Percentiles rank a stretch among this genome's conserved stretches.
phyloP scores from a whole-genome alignment of 2,797 vertebrate genomes.

The Artibeus jamaicensis region DNA sequence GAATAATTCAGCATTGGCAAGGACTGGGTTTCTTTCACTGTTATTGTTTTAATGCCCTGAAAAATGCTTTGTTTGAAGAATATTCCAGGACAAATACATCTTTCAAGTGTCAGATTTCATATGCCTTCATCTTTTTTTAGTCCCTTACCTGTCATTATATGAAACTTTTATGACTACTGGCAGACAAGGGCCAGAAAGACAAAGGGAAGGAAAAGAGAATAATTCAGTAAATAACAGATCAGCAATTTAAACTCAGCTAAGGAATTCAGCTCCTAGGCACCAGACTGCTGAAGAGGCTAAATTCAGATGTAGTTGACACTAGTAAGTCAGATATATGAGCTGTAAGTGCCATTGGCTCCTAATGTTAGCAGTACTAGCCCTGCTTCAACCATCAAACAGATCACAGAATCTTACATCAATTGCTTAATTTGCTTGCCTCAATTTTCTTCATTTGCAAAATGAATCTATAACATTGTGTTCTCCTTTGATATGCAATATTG shows the following conservation, averaged over 20 bases:
- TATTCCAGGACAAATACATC: constrained; percentile 32
- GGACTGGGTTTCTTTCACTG: not conserved
- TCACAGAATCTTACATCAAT: not conserved
- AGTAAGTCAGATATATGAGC: not conserved
- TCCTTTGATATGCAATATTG: not conserved
- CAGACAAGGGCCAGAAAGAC: constrained; percentile 46
- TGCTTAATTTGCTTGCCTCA: not conserved
- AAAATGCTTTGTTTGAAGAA: constrained; percentile 48
- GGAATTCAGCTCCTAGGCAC: constrained; percentile 1
- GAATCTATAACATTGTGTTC: not conserved
- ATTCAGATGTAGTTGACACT: not conserved
- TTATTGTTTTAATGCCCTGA: constrained; percentile 49
- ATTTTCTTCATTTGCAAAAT: constrained; percentile 6
- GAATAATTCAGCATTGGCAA: constrained; percentile 43
- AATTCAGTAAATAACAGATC: constrained; percentile 55
- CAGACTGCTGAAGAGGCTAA: constrained; percentile 38
- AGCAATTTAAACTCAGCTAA: constrained; percentile 46
- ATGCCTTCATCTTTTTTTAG: constrained; percentile 29
- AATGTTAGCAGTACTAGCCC: not conserved
- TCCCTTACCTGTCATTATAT: constrained; percentile 68
- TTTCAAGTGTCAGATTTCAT: constrained; percentile 58
- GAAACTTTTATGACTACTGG: constrained; percentile 70
- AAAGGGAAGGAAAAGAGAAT: constrained; percentile 43
- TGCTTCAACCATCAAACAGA: not conserved
- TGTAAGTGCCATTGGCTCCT: not conserved